Conservation (phyloP, 1,140 invertebrate genomes). For the Drosophila dunni region DNA sequence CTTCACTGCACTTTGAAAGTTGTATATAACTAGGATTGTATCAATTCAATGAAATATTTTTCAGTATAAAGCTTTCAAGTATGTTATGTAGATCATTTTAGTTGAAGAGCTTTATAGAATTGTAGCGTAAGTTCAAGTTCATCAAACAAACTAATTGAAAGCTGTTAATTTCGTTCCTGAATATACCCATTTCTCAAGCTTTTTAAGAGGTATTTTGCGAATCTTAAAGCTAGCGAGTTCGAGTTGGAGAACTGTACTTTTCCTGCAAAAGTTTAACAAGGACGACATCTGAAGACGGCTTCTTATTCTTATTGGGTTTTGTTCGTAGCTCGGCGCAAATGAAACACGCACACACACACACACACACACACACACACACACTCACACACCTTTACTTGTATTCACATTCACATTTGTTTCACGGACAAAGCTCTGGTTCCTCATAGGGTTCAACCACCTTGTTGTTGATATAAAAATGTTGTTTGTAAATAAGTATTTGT, state of each 20-base stretch:
- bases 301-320: conserved; percentile 37
- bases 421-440: conserved; percentile 58
- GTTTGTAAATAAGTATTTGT: conserved; percentile 20
- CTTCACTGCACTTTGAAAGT: no score
- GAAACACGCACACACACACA: conserved; percentile 20
- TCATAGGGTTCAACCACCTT: conserved; percentile 74
- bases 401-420: conserved; percentile 12
- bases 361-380: conserved; percentile 4
- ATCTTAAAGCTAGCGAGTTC: background rate
- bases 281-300: conserved; percentile 32
- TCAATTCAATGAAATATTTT: no score
- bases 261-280: conserved; percentile 24
- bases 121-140: no score
- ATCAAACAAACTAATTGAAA: no score
- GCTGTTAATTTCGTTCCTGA: no score
- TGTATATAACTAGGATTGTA: no score
- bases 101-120: no score
- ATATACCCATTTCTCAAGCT: background rate
- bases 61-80: no score
- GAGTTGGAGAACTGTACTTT: conserved; percentile 28
- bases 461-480: conserved; percentile 23
- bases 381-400: background rate
- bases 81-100: no score
- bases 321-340: conserved; percentile 24
- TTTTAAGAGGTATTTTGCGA: background rate